A percentile compares a stretch with the other conserved stretches of the same genome.
These are phyloP conservation scores for Ornithorhynchus anatinus DNA, from an alignment of 2,113 vertebrate species.

Conservation along the genomic window DNA sequence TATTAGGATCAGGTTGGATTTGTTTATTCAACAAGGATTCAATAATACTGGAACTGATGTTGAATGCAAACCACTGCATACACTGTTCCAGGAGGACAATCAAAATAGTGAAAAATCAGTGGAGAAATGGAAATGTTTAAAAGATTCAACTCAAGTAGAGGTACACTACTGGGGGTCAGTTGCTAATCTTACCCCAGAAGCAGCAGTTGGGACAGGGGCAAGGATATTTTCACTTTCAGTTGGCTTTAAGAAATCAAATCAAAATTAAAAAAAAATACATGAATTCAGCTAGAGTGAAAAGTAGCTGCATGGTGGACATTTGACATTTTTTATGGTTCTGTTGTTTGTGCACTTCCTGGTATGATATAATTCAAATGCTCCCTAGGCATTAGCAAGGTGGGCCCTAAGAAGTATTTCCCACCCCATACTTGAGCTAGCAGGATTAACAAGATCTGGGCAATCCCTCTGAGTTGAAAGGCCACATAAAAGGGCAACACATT, in stretches of 20 bases:
- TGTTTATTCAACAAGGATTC: slow-evolving; percentile 50
- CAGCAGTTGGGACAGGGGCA: slow-evolving; percentile 90
- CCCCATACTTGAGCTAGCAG: background rate
- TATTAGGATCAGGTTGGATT: slow-evolving; percentile 64
- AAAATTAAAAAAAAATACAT: slow-evolving; percentile 42
- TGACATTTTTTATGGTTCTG: slow-evolving; percentile 21
- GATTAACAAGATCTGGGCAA: background rate
- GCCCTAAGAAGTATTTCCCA: background rate
- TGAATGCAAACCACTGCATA: slow-evolving; percentile 72
- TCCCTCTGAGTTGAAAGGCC: background rate
- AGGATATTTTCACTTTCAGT: slow-evolving; percentile 80
- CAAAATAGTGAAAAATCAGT: slow-evolving; percentile 71
- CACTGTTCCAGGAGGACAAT: slow-evolving; percentile 67
- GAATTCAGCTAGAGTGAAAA: slow-evolving; percentile 54
- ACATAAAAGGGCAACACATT: background rate
- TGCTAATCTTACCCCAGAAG: slow-evolving; percentile 94
- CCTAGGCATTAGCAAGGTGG: slow-evolving; percentile 10
- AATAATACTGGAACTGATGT: slow-evolving; percentile 67
- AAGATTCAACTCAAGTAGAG: slow-evolving; percentile 78
- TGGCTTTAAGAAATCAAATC: slow-evolving; percentile 88
- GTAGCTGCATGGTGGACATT: slow-evolving; percentile 22
- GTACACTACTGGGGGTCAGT: slow-evolving; percentile 75
- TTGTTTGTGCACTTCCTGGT: background rate
- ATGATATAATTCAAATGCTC: background rate
- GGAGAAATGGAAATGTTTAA: slow-evolving; percentile 75